Percentiles rank a stretch among this genome's conserved stretches.
Conservation (phyloP, 2,888 invertebrate species). For the Acronicta alni region DNA sequence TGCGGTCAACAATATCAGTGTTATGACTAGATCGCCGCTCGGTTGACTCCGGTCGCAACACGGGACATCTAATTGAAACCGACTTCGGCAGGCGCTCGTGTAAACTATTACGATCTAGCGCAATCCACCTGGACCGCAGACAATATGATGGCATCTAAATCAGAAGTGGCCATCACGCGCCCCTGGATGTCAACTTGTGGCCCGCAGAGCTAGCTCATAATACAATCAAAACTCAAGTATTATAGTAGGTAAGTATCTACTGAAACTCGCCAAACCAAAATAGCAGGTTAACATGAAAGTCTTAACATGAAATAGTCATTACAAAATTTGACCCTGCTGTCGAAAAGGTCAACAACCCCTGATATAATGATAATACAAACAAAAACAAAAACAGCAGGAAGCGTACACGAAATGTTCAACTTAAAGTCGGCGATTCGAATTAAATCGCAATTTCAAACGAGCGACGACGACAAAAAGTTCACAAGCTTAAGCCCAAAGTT, state of each 20-base stretch:
- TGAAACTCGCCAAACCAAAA: too few relatives aligned
- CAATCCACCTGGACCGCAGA: slow-evolving; percentile 22
- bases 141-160: slow-evolving; percentile 34
- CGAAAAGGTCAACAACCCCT: too few relatives aligned
- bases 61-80: slow-evolving; percentile 70
- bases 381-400: slow-evolving; percentile 48
- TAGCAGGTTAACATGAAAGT: too few relatives aligned
- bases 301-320: too few relatives aligned
- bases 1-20: slow-evolving; percentile 36
- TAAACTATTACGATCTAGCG: slow-evolving; percentile 48
- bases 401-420: slow-evolving; percentile 52
- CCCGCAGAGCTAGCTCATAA: too few relatives aligned
- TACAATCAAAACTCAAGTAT: too few relatives aligned
- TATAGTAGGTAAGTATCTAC: too few relatives aligned
- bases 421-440: slow-evolving; percentile 60
- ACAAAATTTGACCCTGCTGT: too few relatives aligned
- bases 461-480: slow-evolving; percentile 72
- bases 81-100: slow-evolving; percentile 58
- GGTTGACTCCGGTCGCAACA: slow-evolving; percentile 54
- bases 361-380: slow-evolving; percentile 32
- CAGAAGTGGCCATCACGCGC: too few relatives aligned
- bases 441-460: slow-evolving; percentile 69
- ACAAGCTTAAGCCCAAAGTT: slow-evolving; percentile 70
- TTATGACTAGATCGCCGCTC: slow-evolving; percentile 39
- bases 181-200: too few relatives aligned